A percentile compares a stretch with the other conserved stretches of the same genome.
phyloP scores from a whole-genome alignment of 2,113 vertebrate species.

The Orycteropus afer region DNA sequence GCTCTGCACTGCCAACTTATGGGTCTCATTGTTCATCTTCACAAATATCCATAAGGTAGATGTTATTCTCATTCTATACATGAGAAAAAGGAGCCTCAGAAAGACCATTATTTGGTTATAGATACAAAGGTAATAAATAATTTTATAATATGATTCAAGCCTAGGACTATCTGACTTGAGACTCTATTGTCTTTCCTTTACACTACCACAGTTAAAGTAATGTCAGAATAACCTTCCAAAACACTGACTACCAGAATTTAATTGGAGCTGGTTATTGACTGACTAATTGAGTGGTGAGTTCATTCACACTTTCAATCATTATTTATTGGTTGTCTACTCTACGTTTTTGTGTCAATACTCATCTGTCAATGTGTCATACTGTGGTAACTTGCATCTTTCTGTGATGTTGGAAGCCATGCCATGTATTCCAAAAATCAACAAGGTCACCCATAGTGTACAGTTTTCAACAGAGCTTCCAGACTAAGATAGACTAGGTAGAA shows the following conservation, averaged over 20 bases:
- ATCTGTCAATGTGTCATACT: too few relatives aligned
- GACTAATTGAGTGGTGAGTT: neutral
- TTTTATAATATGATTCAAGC: neutral
- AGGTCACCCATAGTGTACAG: too few relatives aligned
- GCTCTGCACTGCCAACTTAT: neutral
- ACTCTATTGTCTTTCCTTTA: neutral
- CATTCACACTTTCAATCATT: neutral
- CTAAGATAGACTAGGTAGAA: too few relatives aligned
- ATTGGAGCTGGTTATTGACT: neutral
- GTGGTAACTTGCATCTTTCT: too few relatives aligned
- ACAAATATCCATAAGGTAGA: neutral
- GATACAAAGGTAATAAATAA: neutral
- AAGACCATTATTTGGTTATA: neutral
- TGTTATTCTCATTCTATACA: neutral
- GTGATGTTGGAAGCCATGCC: too few relatives aligned
- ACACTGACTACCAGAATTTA: neutral
- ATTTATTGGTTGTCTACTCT: neutral
- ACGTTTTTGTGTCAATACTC: too few relatives aligned
- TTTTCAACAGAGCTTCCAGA: too few relatives aligned
- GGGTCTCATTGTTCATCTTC: neutral
- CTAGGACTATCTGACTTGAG: neutral
- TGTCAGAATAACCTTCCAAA: neutral
- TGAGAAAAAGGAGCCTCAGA: neutral
- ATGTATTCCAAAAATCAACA: too few relatives aligned
- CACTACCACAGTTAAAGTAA: neutral